A percentile compares a stretch with the other conserved stretches of the same genome.
These are phyloP conservation scores for Orthonyx spaldingii DNA, from an alignment of 2,113 vertebrate genomes.

Conservation along the genomic window DNA sequence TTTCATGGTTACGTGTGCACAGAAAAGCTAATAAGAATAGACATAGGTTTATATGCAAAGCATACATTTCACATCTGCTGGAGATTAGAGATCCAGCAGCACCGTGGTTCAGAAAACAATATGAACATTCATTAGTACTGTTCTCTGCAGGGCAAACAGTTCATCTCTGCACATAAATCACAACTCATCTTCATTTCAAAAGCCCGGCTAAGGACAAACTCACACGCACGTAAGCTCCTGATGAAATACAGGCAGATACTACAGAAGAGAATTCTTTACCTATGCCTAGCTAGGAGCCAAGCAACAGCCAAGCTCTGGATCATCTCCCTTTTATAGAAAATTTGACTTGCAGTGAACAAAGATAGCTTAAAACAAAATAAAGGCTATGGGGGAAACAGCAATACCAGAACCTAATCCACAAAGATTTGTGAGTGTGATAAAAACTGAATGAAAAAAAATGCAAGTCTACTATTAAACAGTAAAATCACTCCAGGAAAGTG, in stretches of 20 bases:
- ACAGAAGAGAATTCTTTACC: background rate
- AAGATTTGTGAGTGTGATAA: background rate
- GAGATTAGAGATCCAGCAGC: background rate
- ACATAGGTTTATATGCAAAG: background rate
- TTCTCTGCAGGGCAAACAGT: background rate
- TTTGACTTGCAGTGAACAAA: background rate
- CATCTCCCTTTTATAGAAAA: background rate
- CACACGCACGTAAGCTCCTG: background rate
- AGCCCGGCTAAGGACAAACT: background rate
- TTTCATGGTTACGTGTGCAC: background rate
- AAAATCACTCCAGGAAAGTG: background rate
- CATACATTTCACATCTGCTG: background rate
- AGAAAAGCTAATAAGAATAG: background rate
- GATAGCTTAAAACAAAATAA: background rate
- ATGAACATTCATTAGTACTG: background rate
- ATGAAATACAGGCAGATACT: background rate
- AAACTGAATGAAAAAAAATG: background rate
- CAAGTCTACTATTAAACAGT: background rate
- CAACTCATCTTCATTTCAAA: background rate
- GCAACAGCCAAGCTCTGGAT: background rate
- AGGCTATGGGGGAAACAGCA: background rate
- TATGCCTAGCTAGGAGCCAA: background rate
- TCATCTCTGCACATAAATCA: background rate
- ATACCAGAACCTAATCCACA: background rate
- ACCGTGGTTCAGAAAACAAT: background rate